Evolutionary conservation across 2,888 invertebrate species (phyloP), one percentile per base, ranked within the genome.

Genomic region (Leucoma salicis): DNA sequence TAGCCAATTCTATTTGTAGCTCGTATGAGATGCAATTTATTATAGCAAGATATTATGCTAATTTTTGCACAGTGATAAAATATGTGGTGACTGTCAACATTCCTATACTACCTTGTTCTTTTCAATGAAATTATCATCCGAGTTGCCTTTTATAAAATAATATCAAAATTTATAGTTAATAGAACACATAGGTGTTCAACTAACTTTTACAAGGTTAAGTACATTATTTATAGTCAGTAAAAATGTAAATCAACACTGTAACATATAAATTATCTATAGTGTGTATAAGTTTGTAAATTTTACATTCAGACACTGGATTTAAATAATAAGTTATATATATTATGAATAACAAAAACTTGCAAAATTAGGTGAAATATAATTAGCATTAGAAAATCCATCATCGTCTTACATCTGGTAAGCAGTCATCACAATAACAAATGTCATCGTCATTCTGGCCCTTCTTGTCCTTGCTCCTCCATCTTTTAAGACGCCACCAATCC

Each of bases 401-500:
- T 53, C 43, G 51, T 66, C 84, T 86, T 78, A 84, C 90, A 85
- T 92, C 88, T 66, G 90, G 91, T 71, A 92, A 84, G 76, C 95
- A 95, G 67, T 94, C 94, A 86, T 95, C 94, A 90, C 95, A 95
- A 87, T 92, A 94, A 85, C 94, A 95, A 74, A 93, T 90, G 69
- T 93, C 93, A 81, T 93, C 93, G 70, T 90, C 91, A 74, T 70
- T 81, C 62, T 83, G 82, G 56, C 80, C 83, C 67, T 81, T 87
- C 62, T 92, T 91, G 66, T 83, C 90, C 73, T 87, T 49, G 39
- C 29, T 91, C 61, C 92, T 91, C 90, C 93, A 92, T 74, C 91
- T 91, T 82, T 94, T 94, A 46, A 95, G 87, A 49, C 94, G 91
- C 95, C 95, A 95, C 94, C 94, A 95, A 81, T 95, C 94, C 81